Evolutionary conservation across 2,888 invertebrate genomes (phyloP), one percentile per base, ranked within the genome.

Genomic region (Cryptocheilus praepositus): DNA sequence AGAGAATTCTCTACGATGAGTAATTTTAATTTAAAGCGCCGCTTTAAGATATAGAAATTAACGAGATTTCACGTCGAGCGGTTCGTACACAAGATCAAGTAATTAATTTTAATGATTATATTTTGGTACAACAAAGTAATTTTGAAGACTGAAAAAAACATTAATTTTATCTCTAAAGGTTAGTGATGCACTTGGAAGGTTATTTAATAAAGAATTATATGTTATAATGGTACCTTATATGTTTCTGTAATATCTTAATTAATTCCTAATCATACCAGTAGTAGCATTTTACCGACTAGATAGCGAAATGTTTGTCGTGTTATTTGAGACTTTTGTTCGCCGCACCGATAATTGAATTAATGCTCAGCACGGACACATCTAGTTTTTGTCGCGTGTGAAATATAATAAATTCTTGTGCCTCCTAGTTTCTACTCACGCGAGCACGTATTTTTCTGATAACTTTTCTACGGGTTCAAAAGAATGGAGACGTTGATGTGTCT

Each of bases 111-210:
- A 70, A 74, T 65, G 65, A 71, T 71, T 73, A 77, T 77, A 76
- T 78, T 78, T 77, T 77, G 71, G 66, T 78, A 77, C 69, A 62
- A 68, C 64, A 71, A 77, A 70, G 74, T 70, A 66, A 77, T 64
- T 75, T 75, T 70, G 67, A 77, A 77, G 77, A 75, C 77, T 77
- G 77, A 49, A 49, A 49, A 77, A 67, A 74, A 70, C 60, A 70
- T 44, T 60, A 46, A 67, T 64, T 73, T 76, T 65, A 64, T 57
- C 53, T 49, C 49, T 49, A 49, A 49, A 49, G 49, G 49, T 18
- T 49, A 49, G 49, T 49, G 18, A 49, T 49, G 49, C 49, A 49
- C 49, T 49, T 49, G 49, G 49, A 49, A 49, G 49, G 49, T 49
- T 49, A 49, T 49, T 18, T 49, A 49, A 49, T 49, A 49, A 49